Evolutionary conservation across 2,797 vertebrate genomes (phyloP).

Genomic region (Okamejei kenojei): DNA sequence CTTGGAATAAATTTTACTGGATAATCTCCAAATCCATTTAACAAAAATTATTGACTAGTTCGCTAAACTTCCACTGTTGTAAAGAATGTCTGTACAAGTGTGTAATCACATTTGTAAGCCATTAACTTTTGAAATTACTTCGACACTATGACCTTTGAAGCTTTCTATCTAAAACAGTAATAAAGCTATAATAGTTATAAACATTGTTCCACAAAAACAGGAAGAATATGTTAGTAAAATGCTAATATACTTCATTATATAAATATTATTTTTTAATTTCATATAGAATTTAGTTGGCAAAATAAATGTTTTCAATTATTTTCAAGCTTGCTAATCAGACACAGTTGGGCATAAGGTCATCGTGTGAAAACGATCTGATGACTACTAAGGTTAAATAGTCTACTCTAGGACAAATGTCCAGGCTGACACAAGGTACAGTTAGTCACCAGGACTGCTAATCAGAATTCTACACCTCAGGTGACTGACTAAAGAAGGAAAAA

Average conservation of each 20-base stretch:
- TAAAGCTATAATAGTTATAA: conserved; percentile 13
- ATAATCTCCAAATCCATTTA: conserved; percentile 18
- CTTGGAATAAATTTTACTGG: background rate
- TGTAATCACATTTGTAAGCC: conserved; percentile 35
- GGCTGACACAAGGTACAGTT: background rate
- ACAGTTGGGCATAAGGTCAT: background rate
- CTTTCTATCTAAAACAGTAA: conserved; percentile 20
- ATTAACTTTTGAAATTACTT: conserved; percentile 35
- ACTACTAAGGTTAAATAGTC: background rate
- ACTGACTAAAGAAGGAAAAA: background rate
- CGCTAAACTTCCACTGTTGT: conserved; percentile 13
- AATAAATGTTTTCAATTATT: background rate
- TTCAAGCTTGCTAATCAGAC: background rate
- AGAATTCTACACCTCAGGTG: background rate
- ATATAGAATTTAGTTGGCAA: background rate
- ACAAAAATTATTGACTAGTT: conserved; percentile 13
- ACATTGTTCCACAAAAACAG: conserved; percentile 1
- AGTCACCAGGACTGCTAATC: background rate
- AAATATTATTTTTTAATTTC: conserved; percentile 26
- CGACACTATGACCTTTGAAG: conserved; percentile 29
- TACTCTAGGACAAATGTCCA: background rate
- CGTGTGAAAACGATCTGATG: background rate
- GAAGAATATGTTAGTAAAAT: too few relatives aligned
- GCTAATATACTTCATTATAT: background rate
- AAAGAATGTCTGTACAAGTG: conserved; percentile 2